A percentile compares a stretch with the other conserved stretches of the same genome.
phyloP scores from a whole-genome alignment of 2,797 vertebrate species.

The Rousettus madagascariensis region DNA sequence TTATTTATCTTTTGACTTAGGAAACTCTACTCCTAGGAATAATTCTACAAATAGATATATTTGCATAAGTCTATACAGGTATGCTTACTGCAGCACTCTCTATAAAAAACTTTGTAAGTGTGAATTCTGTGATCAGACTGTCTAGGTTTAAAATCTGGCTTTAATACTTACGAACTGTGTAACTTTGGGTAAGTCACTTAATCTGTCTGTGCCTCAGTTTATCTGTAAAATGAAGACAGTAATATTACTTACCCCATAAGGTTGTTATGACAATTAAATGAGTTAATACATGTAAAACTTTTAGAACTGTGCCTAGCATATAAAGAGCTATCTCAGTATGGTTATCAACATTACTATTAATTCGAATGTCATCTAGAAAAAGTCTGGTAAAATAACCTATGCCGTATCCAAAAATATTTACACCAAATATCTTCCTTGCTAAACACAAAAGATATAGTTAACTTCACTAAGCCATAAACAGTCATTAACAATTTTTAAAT shows the following conservation, averaged over 20 bases:
- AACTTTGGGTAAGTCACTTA: background rate
- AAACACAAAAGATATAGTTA: background rate
- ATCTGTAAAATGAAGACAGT: slow-evolving; percentile 33
- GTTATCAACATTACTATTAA: background rate
- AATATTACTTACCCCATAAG: background rate
- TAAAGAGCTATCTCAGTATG: background rate
- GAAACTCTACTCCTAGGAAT: slow-evolving; percentile 10
- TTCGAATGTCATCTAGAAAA: background rate
- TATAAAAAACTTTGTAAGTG: background rate
- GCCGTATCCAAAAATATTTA: background rate
- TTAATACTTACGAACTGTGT: slow-evolving; percentile 1
- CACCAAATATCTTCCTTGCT: background rate
- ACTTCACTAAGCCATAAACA: background rate
- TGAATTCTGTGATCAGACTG: background rate
- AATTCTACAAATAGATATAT: background rate
- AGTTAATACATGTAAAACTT: background rate
- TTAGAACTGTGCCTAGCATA: background rate
- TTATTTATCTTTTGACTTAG: background rate
- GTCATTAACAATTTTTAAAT: background rate
- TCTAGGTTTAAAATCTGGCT: background rate
- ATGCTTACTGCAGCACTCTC: background rate
- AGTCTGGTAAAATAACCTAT: background rate
- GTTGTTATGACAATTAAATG: background rate
- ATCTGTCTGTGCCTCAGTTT: background rate
- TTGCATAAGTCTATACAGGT: background rate